These are phyloP conservation scores for Carollia perspicillata DNA, from an alignment of 2,113 vertebrate species.

Conservation along the genomic window DNA sequence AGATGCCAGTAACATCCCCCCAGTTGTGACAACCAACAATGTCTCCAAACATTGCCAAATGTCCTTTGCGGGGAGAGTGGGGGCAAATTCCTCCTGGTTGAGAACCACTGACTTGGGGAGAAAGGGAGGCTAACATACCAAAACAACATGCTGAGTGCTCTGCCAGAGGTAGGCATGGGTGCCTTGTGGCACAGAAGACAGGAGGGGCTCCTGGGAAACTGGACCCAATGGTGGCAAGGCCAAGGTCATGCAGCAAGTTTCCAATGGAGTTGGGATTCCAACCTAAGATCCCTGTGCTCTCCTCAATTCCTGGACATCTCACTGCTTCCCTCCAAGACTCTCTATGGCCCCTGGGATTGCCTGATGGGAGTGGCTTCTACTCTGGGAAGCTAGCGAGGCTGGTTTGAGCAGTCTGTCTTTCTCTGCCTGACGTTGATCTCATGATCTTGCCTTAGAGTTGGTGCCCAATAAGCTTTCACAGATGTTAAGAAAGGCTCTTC, in stretches of 20 bases:
- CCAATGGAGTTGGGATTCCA: background rate
- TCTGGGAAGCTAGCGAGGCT: background rate
- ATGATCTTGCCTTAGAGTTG: background rate
- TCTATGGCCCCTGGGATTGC: background rate
- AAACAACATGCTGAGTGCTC: background rate
- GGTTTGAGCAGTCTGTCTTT: background rate
- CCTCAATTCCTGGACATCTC: background rate
- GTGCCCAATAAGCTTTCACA: slow-evolving; percentile 28
- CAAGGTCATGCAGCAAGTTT: background rate
- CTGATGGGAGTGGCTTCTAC: background rate
- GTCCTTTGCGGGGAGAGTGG: background rate
- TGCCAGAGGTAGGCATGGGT: background rate
- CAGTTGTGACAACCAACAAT: background rate
- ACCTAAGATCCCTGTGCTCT: background rate
- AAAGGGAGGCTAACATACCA: background rate
- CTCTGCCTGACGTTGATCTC: background rate
- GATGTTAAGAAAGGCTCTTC: slow-evolving; percentile 42
- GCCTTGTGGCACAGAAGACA: background rate
- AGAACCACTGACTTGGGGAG: background rate
- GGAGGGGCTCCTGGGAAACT: background rate
- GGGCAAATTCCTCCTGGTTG: background rate
- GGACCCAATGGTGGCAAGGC: background rate
- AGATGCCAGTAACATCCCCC: background rate
- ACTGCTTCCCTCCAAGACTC: background rate
- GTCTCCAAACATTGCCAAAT: background rate